Evolutionary conservation across 2,113 vertebrate species (phyloP).

Genomic region (Zosterops pallidus): DNA sequence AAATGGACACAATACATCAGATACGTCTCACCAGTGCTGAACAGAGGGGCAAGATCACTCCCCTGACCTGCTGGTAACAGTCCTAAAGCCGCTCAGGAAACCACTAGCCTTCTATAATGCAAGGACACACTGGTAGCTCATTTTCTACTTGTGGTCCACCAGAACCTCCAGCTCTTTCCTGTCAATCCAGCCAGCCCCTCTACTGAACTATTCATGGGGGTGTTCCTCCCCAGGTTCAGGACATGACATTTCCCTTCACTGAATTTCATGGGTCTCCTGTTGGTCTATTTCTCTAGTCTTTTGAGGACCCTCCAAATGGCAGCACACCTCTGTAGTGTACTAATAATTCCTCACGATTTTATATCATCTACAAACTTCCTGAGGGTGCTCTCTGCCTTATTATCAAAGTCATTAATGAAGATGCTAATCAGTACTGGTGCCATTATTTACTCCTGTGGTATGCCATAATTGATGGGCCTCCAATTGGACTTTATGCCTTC

Average conservation of each 20-base stretch:
- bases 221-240: neutral
- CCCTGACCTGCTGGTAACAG: neutral
- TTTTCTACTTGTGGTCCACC: neutral
- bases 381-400: neutral
- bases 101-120: neutral
- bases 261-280: neutral
- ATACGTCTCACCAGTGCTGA: neutral
- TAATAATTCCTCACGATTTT: neutral
- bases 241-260: neutral
- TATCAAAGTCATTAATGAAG: neutral
- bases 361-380: neutral
- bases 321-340: neutral
- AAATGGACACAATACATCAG: neutral
- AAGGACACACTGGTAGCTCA: neutral
- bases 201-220: neutral
- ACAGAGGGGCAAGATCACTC: neutral
- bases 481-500: neutral
- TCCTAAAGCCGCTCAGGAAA: neutral
- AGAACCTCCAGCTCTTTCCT: neutral
- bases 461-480: neutral
- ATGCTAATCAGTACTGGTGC: neutral
- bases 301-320: neutral
- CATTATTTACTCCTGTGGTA: neutral
- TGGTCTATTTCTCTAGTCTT: neutral
- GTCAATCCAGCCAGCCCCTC: neutral